Evolutionary conservation across 2,113 vertebrate species (phyloP).

Genomic region (Forbesichthys papilliferus): DNA sequence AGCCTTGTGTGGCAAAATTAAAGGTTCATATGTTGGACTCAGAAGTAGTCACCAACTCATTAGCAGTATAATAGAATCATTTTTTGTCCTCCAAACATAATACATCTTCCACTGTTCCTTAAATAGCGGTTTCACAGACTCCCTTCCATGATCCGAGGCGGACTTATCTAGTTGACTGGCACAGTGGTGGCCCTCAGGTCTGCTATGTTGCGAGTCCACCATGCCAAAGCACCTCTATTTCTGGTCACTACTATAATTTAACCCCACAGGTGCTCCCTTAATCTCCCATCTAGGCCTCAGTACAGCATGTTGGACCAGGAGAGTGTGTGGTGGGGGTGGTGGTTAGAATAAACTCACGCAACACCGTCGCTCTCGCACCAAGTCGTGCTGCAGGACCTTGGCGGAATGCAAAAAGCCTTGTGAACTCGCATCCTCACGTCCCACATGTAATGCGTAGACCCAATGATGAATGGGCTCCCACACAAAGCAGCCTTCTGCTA

Average conservation of each 20-base stretch:
- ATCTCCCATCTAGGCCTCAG: conserved; percentile 56
- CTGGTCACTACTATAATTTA: conserved; percentile 79
- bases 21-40: no score
- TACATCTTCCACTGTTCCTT: neutral
- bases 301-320: conserved; percentile 55
- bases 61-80: no score
- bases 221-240: conserved; percentile 67
- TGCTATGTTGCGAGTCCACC: conserved; percentile 58
- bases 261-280: conserved; percentile 60
- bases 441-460: no score
- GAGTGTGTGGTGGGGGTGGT: neutral
- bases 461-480: no score
- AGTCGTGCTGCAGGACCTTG: neutral
- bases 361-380: neutral
- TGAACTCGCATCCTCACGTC: no score
- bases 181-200: conserved; percentile 46
- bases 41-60: no score
- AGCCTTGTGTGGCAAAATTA: no score
- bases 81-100: no score
- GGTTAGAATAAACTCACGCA: neutral
- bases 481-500: no score
- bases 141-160: conserved; percentile 24
- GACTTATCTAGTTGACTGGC: conserved; percentile 54
- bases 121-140: conserved; percentile 6
- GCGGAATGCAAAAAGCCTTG: no score